phyloP scores from a whole-genome alignment of 2,113 vertebrate species.

The Calidris pugnax region DNA sequence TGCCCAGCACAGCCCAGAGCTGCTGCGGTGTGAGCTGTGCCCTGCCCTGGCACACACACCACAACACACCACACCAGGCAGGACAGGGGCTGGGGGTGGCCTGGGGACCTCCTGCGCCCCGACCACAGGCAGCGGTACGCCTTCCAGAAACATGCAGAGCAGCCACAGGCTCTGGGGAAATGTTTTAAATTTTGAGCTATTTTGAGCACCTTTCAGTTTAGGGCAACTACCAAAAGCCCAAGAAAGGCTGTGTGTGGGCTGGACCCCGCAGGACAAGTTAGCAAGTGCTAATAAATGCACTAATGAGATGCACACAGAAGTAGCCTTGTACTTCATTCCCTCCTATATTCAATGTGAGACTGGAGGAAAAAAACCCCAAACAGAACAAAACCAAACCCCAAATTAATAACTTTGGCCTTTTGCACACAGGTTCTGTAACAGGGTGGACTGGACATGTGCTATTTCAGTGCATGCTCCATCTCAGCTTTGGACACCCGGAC shows the following conservation, averaged over 20 bases:
- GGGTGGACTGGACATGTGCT: neutral
- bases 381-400: neutral
- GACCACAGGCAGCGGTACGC: fast-evolving
- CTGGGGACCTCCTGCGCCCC: fast-evolving
- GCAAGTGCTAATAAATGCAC: neutral
- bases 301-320: neutral
- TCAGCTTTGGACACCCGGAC: neutral
- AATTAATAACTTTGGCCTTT: neutral
- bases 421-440: neutral
- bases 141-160: neutral
- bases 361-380: neutral
- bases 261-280: neutral
- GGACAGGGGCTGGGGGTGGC: neutral
- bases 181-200: neutral
- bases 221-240: slow-evolving; percentile 9
- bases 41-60: neutral
- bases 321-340: neutral
- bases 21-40: neutral
- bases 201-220: neutral
- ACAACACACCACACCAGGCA: neutral
- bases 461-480: neutral
- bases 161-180: neutral
- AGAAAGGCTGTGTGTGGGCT: neutral
- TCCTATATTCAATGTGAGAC: neutral
- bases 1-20: no score